Conservation (phyloP, 2,113 vertebrate genomes). For the Vulpes lagopus region DNA sequence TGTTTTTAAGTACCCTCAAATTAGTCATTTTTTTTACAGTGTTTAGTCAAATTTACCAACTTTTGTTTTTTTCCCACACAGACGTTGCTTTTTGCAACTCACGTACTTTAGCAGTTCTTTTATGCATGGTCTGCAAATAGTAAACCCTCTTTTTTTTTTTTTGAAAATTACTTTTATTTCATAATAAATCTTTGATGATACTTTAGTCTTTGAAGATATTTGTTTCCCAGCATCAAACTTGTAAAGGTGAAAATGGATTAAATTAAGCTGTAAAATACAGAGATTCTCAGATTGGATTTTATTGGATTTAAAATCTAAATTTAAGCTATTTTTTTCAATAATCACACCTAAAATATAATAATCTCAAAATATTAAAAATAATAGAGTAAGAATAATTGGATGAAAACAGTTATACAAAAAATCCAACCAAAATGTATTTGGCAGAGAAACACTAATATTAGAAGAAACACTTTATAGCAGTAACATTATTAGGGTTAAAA, state of each 20-base stretch:
- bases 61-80: not conserved
- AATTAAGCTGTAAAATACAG: not conserved
- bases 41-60: not conserved
- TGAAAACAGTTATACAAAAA: not conserved
- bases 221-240: not conserved
- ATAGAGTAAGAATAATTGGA: not conserved
- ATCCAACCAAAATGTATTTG: conserved; percentile 1
- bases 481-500: conserved; percentile 38
- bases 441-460: not conserved
- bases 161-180: not conserved
- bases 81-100: not conserved
- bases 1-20: not conserved
- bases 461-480: not conserved
- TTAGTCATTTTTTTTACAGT: not conserved
- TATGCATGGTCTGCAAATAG: not conserved
- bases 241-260: conserved; percentile 5
- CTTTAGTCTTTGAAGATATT: not conserved
- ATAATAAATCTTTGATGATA: not conserved
- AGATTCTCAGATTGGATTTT: not conserved
- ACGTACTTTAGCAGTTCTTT: not conserved
- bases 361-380: not conserved
- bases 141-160: not conserved
- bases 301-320: not conserved
- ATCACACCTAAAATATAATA: not conserved
- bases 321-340: not conserved